Conservation (phyloP, 2,797 vertebrate genomes). For the Lophius americanus region DNA sequence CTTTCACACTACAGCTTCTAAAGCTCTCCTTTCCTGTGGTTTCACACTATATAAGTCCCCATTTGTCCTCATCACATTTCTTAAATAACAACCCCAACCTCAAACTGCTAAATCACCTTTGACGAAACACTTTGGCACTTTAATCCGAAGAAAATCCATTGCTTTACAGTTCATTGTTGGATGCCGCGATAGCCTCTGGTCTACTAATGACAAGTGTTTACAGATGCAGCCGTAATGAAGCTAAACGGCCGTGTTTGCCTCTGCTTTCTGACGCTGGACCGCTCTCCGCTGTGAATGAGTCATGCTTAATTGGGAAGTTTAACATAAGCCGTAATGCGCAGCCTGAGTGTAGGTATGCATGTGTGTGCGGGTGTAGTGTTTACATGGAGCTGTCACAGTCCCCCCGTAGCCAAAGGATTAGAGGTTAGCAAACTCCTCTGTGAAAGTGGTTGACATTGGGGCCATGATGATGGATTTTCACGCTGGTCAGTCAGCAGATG, state of each 20-base stretch:
- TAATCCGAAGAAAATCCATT: slow-evolving; percentile 23
- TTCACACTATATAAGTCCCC: slow-evolving; percentile 13
- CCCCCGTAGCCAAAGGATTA: slow-evolving; percentile 54
- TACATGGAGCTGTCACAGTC: slow-evolving; percentile 34
- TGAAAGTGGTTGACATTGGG: slow-evolving; percentile 73
- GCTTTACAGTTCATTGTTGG: slow-evolving; percentile 5
- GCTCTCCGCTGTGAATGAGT: slow-evolving; percentile 38
- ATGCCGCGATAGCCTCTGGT: slow-evolving; percentile 31
- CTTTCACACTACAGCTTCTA: background rate
- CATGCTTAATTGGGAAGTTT: slow-evolving; percentile 43
- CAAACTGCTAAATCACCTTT: slow-evolving; percentile 36
- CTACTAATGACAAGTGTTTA: slow-evolving; percentile 41
- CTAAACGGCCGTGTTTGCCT: slow-evolving; percentile 1
- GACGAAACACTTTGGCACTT: slow-evolving; percentile 42
- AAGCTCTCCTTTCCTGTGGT: slow-evolving; percentile 20
- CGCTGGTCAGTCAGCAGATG: slow-evolving; percentile 72
- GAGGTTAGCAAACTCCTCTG: slow-evolving; percentile 72
- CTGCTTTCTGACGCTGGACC: slow-evolving; percentile 7
- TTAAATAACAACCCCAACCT: slow-evolving; percentile 32
- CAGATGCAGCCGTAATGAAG: slow-evolving; percentile 28
- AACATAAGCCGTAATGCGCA: slow-evolving; percentile 21
- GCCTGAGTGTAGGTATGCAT: slow-evolving; percentile 30
- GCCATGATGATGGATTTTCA: slow-evolving; percentile 68
- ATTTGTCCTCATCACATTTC: slow-evolving; percentile 34
- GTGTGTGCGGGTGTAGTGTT: slow-evolving; percentile 36